Evolutionary conservation across 2,797 vertebrate genomes (phyloP), one percentile per base, ranked within the genome.

Genomic region (Phrynocephalus guinanensis): DNA sequence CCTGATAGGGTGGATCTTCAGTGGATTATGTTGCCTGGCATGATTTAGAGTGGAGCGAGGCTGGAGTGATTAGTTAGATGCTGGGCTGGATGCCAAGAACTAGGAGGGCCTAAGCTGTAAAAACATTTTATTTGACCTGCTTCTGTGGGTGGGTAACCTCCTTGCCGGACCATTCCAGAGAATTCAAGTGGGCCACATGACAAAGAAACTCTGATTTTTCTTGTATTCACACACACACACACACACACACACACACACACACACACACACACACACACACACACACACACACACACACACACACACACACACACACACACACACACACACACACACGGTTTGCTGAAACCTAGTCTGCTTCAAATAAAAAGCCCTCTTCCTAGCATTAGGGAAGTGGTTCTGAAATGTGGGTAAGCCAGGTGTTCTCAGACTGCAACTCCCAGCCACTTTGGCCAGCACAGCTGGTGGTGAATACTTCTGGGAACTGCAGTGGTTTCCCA

Each of bases 21-120:
- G 68, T 83, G 81, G 67, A 71, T 84, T 76, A 66, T 66, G 83
- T 84, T 63, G 3, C 48, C 26, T 79, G 84, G 50, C 50, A 79
- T 26, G 9, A 16, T 70, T 79, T 56, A 79, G 50, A 72, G 13
- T 71, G 50, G 56, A 83, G 60, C 67, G 56, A 16, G 33, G 68
- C 77, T 79, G 10, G 67, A 80, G 52, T 44, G 24, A 20, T 80
- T 79, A 71, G 50, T 44, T 71, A 9, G 82, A 71, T 68, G 30
- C 70, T 86, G 85, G 50, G 77, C 48, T 22, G 0, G 68, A 11
- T 2, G 50, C 76, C 48, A 80, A 80, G 30, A 86, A 79, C 28
- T 75, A 82, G 73, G 52, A 73, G 28, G 33, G 56, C n/a, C 56
- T 81, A 48, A 63, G 66, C 38, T 16, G 11, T 81, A 50, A 66